Conservation (phyloP, 2,113 vertebrate species). For the Himantopus leucocephalus region DNA sequence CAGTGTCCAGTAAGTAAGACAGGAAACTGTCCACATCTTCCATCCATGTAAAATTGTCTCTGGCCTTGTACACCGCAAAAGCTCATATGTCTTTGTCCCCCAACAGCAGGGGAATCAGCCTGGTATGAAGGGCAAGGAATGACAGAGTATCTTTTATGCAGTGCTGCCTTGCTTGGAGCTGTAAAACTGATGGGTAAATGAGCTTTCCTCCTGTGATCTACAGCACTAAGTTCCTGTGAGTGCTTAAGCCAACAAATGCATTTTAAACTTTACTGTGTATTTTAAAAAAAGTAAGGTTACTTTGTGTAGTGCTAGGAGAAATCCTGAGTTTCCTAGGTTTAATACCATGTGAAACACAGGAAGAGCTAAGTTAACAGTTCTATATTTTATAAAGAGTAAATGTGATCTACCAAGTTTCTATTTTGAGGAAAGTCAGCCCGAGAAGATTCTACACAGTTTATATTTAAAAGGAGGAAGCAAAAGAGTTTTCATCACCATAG, state of each 20-base stretch:
- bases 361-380: neutral
- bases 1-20: neutral
- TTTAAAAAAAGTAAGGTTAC: neutral
- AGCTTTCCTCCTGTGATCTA: conserved; percentile 27
- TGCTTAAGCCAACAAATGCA: conserved; percentile 12
- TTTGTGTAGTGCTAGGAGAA: neutral
- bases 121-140: conserved; percentile 24
- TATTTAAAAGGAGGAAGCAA: neutral
- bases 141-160: conserved; percentile 14
- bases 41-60: neutral
- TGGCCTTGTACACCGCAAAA: accelerated
- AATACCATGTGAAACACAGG: neutral
- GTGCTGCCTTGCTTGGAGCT: neutral
- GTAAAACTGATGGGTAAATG: conserved; percentile 32
- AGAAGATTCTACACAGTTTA: neutral
- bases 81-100: neutral
- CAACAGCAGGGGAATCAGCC: neutral
- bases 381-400: neutral
- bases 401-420: neutral
- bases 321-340: neutral
- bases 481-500: neutral
- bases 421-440: neutral
- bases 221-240: neutral
- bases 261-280: conserved; percentile 1
- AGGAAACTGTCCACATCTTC: neutral